These are phyloP conservation scores for Parambassis ranga DNA, from an alignment of 2,797 vertebrate genomes.

Conservation along the genomic window DNA sequence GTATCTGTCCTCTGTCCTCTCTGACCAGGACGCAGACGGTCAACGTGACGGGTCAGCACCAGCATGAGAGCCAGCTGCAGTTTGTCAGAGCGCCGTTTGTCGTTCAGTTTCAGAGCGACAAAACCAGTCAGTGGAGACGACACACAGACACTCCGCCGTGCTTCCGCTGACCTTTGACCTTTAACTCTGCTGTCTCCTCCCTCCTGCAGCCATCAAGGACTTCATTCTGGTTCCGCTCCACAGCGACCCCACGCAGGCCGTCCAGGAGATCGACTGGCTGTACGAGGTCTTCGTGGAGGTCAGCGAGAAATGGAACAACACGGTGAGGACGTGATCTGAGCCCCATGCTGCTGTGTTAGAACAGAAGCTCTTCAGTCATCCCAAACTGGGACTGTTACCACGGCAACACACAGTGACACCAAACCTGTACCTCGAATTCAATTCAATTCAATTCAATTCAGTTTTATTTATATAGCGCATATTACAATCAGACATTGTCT, in stretches of 20 bases:
- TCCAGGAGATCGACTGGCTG: conserved; percentile 64
- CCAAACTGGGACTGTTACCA: too few relatives aligned
- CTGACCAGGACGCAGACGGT: conserved; percentile 15
- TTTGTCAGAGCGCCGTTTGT: conserved; percentile 58
- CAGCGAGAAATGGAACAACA: conserved; percentile 52
- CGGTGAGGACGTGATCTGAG: conserved; percentile 52
- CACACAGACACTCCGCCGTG: too few relatives aligned
- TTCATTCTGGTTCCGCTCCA: conserved; percentile 65
- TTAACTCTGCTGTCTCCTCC: background rate
- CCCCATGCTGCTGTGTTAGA: too few relatives aligned
- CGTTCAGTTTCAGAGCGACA: conserved; percentile 41
- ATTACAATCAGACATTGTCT: too few relatives aligned
- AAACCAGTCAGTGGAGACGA: conserved; percentile 38
- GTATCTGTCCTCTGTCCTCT: too few relatives aligned
- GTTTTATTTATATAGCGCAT: too few relatives aligned
- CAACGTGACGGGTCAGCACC: conserved; percentile 2
- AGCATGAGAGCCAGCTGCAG: conserved; percentile 22
- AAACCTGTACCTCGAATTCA: too few relatives aligned
- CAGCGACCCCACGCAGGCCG: background rate
- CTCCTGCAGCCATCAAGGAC: conserved; percentile 17
- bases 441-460: too few relatives aligned
- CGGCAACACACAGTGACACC: too few relatives aligned
- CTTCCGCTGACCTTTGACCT: background rate
- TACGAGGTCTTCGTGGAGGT: conserved; percentile 65
- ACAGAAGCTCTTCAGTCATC: too few relatives aligned